Conservation (phyloP, 2,797 vertebrate species). For the Clamator glandarius region DNA sequence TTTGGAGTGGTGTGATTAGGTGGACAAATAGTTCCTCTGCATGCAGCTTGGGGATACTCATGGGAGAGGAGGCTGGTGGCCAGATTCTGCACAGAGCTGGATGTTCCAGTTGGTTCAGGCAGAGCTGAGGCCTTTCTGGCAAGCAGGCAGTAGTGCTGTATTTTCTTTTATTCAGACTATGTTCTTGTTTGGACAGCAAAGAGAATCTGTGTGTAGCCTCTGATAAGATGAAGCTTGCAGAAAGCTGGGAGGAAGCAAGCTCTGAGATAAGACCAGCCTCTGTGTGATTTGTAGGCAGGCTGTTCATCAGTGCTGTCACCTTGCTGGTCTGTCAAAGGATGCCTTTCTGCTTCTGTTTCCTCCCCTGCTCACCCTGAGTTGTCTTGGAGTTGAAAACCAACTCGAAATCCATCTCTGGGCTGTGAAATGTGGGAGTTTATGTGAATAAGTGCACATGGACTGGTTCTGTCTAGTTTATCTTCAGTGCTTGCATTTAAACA, state of each 20-base stretch:
- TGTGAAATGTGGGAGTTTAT: not conserved
- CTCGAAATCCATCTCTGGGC: not conserved
- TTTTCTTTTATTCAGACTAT: not conserved
- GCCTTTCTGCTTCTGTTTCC: not conserved
- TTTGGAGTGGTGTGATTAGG: not conserved
- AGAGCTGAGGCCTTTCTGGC: not conserved
- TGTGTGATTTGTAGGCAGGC: not conserved
- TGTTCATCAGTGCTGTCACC: not conserved
- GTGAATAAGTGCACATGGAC: not conserved
- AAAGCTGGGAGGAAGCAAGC: not conserved
- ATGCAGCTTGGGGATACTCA: not conserved
- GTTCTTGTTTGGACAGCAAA: not conserved
- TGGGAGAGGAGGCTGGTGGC: not conserved
- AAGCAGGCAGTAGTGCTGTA: rapidly evolving
- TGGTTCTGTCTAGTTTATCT: not conserved
- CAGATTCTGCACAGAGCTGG: not conserved
- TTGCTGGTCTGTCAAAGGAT: not conserved
- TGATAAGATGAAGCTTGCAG: not conserved
- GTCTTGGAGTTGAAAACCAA: not conserved
- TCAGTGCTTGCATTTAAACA: not conserved
- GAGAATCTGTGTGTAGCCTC: not conserved
- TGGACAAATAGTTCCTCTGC: not conserved
- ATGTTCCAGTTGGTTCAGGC: not conserved
- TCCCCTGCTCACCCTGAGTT: not conserved
- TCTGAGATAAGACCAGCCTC: not conserved